Conservation (phyloP, 2,113 vertebrate genomes). For the Genyomyrus donnyi region DNA sequence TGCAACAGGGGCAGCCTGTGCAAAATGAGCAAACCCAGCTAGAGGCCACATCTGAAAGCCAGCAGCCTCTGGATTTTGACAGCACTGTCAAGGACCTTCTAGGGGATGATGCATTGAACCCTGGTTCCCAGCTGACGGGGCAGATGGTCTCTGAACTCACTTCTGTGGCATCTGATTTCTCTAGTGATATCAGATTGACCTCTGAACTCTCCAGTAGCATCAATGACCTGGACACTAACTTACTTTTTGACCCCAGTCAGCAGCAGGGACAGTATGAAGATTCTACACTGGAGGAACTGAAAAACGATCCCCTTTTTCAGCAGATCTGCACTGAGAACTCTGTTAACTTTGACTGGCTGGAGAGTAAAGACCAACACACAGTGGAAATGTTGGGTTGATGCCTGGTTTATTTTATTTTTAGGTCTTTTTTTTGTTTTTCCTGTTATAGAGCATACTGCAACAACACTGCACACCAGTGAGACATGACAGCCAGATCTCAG, state of each 20-base stretch:
- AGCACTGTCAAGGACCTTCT: slow-evolving; percentile 95
- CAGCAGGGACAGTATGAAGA: slow-evolving; percentile 98
- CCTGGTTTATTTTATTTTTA: slow-evolving; percentile 41
- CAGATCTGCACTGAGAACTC: slow-evolving; percentile 98
- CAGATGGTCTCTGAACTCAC: slow-evolving; percentile 88
- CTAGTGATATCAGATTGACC: slow-evolving; percentile 89
- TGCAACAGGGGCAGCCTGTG: slow-evolving; percentile 41
- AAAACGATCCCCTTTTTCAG: slow-evolving; percentile 97
- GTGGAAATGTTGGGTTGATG: slow-evolving; percentile 98
- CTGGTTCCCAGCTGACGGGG: slow-evolving; percentile 86
- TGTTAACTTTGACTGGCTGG: slow-evolving; percentile 97
- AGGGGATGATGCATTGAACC: slow-evolving; percentile 82
- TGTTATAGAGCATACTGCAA: slow-evolving; percentile 36
- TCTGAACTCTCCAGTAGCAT: slow-evolving; percentile 99
- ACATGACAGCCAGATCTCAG: slow-evolving; percentile 92
- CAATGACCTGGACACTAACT: slow-evolving; percentile 92
- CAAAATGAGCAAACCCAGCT: slow-evolving; percentile 15
- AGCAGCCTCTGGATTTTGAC: slow-evolving; percentile 86
- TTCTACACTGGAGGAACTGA: slow-evolving; percentile 97
- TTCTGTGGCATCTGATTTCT: slow-evolving; percentile 82
- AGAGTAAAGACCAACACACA: slow-evolving; percentile 97
- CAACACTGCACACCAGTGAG: slow-evolving; percentile 67
- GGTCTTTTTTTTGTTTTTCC: slow-evolving; percentile 11
- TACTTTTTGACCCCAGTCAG: slow-evolving; percentile 94
- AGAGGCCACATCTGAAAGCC: slow-evolving; percentile 33